These are phyloP conservation scores for Heteronetta atricapilla DNA, from an alignment of 2,113 vertebrate genomes.

Conservation along the genomic window DNA sequence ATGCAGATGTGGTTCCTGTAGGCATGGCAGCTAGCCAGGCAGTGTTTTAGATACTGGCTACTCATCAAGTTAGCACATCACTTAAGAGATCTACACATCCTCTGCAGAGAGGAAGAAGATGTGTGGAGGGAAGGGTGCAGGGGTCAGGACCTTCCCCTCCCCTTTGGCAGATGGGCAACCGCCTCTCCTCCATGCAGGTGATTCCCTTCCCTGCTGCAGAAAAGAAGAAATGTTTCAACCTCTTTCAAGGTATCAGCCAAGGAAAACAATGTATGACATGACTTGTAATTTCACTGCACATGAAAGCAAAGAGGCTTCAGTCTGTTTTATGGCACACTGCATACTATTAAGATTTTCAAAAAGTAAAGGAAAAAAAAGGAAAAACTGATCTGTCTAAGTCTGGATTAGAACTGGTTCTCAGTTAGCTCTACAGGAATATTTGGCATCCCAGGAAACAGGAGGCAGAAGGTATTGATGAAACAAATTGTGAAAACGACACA, in stretches of 20 bases:
- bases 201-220: neutral
- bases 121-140: neutral
- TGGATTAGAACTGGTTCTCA: neutral
- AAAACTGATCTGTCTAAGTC: neutral
- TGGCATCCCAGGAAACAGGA: neutral
- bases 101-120: neutral
- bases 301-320: neutral
- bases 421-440: neutral
- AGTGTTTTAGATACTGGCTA: neutral
- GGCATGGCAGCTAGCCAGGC: neutral
- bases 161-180: neutral
- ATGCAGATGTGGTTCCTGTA: neutral
- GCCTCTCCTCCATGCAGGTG: neutral
- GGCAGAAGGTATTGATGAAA: neutral
- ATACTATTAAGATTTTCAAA: neutral
- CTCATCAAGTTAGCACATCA: neutral
- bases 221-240: neutral
- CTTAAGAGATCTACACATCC: neutral
- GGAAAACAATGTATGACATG: neutral
- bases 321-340: fast-evolving
- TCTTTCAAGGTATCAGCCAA: neutral
- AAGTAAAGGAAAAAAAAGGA: too few relatives aligned
- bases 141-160: neutral
- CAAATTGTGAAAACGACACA: neutral
- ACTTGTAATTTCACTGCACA: neutral